Conservation (phyloP, 1,140 invertebrate genomes). For the Chrysoperla carnea region DNA sequence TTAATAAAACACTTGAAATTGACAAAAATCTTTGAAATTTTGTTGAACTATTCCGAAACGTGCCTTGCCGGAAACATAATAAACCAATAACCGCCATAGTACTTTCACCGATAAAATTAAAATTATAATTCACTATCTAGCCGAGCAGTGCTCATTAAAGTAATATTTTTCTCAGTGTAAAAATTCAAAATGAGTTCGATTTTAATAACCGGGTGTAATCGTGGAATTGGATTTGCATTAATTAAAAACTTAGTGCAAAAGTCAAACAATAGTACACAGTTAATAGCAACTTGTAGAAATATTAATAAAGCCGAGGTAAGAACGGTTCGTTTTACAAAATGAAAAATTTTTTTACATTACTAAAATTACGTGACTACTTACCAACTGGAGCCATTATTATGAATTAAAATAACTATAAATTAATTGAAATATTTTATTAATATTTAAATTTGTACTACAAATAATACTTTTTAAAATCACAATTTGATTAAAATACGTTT, state of each 20-base stretch:
- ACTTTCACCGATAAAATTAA: too few species aligned
- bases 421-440: conserved; percentile 2
- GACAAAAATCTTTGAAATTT: too few species aligned
- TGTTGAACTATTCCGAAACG: too few species aligned
- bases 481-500: too few species aligned
- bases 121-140: too few species aligned
- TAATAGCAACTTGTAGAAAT: conserved; percentile 60
- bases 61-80: too few species aligned
- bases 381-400: conserved; percentile 30
- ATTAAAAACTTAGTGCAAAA: conserved; percentile 43
- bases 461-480: too few species aligned
- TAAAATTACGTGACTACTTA: conserved; percentile 16
- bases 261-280: conserved; percentile 31
- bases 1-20: too few species aligned
- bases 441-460: too few species aligned
- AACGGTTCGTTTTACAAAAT: background rate
- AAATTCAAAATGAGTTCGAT: conserved; percentile 47
- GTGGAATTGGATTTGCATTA: conserved; percentile 71
- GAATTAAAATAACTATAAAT: background rate
- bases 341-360: background rate
- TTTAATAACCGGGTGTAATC: conserved; percentile 73
- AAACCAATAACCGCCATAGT: too few species aligned
- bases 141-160: too few species aligned
- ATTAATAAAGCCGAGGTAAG: conserved; percentile 40
- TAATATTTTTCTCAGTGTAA: background rate